phyloP scores from a whole-genome alignment of 1,140 invertebrate species.

The Drosophila ambigua region DNA sequence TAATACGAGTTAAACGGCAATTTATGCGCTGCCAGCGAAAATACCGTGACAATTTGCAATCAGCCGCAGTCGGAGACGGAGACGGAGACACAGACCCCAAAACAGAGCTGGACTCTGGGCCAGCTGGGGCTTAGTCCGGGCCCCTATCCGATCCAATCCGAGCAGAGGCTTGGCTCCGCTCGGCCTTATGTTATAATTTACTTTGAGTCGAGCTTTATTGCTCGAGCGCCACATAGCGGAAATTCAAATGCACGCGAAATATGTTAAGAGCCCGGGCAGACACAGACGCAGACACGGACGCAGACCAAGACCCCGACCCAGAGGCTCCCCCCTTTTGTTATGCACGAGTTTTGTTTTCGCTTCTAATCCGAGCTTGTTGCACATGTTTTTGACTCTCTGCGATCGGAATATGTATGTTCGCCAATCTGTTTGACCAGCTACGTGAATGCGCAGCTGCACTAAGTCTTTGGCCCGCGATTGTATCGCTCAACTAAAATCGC shows the following conservation, averaged over 20 bases:
- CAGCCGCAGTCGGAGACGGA: slow-evolving; percentile 49
- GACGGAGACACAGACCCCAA: not conserved
- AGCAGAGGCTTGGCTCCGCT: slow-evolving; percentile 6
- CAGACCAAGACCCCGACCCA: too few species aligned
- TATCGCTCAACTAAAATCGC: slow-evolving; percentile 51
- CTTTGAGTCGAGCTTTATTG: slow-evolving; percentile 71
- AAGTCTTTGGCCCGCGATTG: slow-evolving; percentile 60
- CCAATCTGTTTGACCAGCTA: slow-evolving; percentile 64
- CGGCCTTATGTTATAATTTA: slow-evolving; percentile 78
- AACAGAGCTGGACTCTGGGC: slow-evolving; percentile 22
- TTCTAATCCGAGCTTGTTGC: slow-evolving; percentile 60
- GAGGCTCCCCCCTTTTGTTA: slow-evolving; percentile 50
- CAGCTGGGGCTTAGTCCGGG: slow-evolving; percentile 17
- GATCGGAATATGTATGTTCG: slow-evolving; percentile 68
- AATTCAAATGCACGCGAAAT: slow-evolving; percentile 80
- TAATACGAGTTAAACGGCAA: slow-evolving; percentile 69
- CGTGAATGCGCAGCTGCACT: slow-evolving; percentile 69
- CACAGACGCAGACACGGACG: not conserved
- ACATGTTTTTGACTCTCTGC: slow-evolving; percentile 33
- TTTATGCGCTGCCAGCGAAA: slow-evolving; percentile 80
- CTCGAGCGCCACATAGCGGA: slow-evolving; percentile 72
- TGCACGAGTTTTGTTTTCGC: slow-evolving; percentile 64
- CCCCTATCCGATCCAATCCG: not conserved
- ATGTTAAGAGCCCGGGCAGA: slow-evolving; percentile 49
- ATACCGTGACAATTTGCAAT: slow-evolving; percentile 82